A percentile compares a stretch with the other conserved stretches of the same genome.
Conservation (phyloP, 1,140 invertebrate genomes). For the Heterodera carotae region DNA sequence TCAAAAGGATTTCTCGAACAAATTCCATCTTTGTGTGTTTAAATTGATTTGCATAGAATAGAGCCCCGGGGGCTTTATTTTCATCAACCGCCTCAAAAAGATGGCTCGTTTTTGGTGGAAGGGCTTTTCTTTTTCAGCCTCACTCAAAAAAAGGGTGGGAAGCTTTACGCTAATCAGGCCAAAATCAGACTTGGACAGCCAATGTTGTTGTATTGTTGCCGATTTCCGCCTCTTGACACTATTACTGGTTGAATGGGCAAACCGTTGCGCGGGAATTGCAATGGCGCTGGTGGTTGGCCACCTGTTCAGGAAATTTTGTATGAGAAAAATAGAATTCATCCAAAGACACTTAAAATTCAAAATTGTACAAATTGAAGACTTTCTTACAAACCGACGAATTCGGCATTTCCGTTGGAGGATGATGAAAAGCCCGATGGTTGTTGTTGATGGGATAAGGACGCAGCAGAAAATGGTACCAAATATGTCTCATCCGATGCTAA, state of each 20-base stretch:
- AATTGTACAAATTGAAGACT: neutral
- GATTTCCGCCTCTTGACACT: constrained; percentile 11
- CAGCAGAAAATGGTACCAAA: neutral
- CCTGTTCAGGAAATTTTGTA: constrained; percentile 2
- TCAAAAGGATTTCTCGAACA: neutral
- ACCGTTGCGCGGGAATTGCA: neutral
- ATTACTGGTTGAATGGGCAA: constrained; percentile 18
- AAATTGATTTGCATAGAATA: no score
- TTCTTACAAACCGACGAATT: neutral
- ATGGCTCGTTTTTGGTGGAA: no score
- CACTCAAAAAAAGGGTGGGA: no score
- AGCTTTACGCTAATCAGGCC: neutral
- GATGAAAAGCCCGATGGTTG: neutral
- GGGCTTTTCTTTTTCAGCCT: no score
- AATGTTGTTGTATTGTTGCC: neutral
- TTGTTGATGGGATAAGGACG: neutral
- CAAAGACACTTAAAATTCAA: no score
- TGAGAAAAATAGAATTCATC: no score
- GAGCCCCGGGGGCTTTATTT: no score
- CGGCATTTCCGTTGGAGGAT: neutral
- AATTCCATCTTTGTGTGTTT: neutral
- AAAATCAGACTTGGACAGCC: neutral
- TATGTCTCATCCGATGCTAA: neutral
- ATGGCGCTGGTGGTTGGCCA: neutral
- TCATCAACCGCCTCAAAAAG: no score